Percentiles rank a stretch among this genome's conserved stretches.
phyloP scores from a whole-genome alignment of 2,113 vertebrate species.

The Sander lucioperca region DNA sequence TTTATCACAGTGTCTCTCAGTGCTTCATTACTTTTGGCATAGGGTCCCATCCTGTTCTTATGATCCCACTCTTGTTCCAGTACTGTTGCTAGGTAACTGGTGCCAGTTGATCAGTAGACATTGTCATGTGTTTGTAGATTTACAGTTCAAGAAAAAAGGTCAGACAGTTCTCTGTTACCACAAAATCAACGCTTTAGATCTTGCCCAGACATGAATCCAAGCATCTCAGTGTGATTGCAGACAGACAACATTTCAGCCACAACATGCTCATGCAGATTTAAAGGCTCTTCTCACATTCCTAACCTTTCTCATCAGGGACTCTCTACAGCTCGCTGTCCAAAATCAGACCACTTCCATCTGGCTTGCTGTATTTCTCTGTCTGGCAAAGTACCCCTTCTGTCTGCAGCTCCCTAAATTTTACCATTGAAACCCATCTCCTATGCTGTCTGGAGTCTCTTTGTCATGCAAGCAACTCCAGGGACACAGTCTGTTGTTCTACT shows the following conservation, averaged over 20 bases:
- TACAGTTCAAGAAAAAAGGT: conserved; percentile 32
- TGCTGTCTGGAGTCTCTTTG: background rate
- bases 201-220: conserved; percentile 9
- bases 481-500: background rate
- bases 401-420: background rate
- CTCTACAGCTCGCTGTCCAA: background rate
- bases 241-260: conserved; percentile 13
- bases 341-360: conserved; percentile 23
- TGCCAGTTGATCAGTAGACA: conserved; percentile 29
- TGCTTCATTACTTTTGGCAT: conserved; percentile 28
- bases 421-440: background rate
- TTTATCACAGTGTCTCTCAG: conserved; percentile 28
- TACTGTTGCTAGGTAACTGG: conserved; percentile 59
- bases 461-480: background rate
- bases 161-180: conserved; percentile 12
- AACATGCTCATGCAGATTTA: conserved; percentile 29
- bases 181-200: conserved; percentile 5
- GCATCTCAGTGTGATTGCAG: background rate
- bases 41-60: conserved; percentile 32
- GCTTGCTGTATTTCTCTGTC: conserved; percentile 11
- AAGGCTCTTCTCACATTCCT: conserved; percentile 19
- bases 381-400: background rate
- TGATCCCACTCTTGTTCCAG: conserved; percentile 38
- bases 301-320: background rate
- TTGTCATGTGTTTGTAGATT: conserved; percentile 27